Evolutionary conservation across 2,888 invertebrate genomes (phyloP), one percentile per base, ranked within the genome.

Genomic region (Physocephala rufipes): DNA sequence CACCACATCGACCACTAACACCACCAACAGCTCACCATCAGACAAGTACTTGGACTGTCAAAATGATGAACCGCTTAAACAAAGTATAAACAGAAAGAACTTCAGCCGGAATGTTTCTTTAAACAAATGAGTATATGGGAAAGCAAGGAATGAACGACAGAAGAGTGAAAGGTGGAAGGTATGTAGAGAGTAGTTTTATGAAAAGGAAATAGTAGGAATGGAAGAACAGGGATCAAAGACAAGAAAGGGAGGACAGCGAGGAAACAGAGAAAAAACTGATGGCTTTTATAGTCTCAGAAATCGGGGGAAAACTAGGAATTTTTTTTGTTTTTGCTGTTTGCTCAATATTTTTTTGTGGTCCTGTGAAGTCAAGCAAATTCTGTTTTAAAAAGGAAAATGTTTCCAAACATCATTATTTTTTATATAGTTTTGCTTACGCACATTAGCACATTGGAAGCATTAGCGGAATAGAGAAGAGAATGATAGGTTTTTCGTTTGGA

Each of bases 261-360:
- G 36, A 36, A 36, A 36, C 36, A 36, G 36, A 36, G 36, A 36
- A 7, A 36, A 36, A 36, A 36, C 19, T n/a, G n/a, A n/a, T n/a
- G n/a, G n/a, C n/a, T n/a, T n/a, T n/a, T n/a, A n/a, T n/a, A n/a
- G n/a, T n/a, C n/a, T n/a, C n/a, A n/a, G n/a, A n/a, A n/a, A n/a
- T n/a, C n/a, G n/a, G n/a, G n/a, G n/a, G n/a, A n/a, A n/a, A n/a
- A n/a, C n/a, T n/a, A n/a, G n/a, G n/a, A n/a, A n/a, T n/a, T n/a
- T n/a, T n/a, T n/a, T n/a, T n/a, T n/a, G n/a, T n/a, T n/a, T n/a
- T n/a, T n/a, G n/a, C n/a, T n/a, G n/a, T n/a, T n/a, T n/a, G n/a
- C n/a, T n/a, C n/a, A n/a, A 15, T 5, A 51, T 64, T 64, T 64
- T 16, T 51, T 51, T 51, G 28, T 30, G 63, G 9, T 36, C 36